Percentiles rank a stretch among this genome's conserved stretches.
These are phyloP conservation scores for Papilio polytes DNA, from an alignment of 1,140 invertebrate genomes.

Conservation along the genomic window DNA sequence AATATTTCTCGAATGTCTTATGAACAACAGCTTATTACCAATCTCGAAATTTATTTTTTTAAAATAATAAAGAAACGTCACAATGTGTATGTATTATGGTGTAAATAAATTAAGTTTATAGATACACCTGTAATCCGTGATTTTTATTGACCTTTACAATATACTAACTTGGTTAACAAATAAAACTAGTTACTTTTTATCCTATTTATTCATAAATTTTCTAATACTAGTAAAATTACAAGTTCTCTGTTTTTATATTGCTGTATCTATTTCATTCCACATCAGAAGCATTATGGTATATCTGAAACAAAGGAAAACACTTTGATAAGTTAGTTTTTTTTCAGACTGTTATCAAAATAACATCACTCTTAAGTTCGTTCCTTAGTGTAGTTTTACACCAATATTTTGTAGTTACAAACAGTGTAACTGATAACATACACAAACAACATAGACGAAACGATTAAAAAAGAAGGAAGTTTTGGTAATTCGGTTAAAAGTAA, in stretches of 20 bases:
- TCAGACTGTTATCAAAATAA: too few relatives aligned
- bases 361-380: too few relatives aligned
- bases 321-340: too few relatives aligned
- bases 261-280: not conserved
- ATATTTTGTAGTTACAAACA: too few relatives aligned
- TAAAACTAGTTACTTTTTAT: not conserved
- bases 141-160: constrained; percentile 57
- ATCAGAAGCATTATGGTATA: constrained; percentile 40
- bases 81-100: constrained; percentile 76
- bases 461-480: too few relatives aligned
- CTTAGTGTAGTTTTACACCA: too few relatives aligned
- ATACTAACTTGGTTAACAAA: not conserved
- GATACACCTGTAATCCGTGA: constrained; percentile 75
- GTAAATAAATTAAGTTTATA: constrained; percentile 83
- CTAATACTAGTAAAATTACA: not conserved
- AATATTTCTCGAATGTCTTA: constrained; percentile 52
- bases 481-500: not conserved
- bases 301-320: constrained; percentile 45
- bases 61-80: constrained; percentile 72
- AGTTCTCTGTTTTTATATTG: not conserved
- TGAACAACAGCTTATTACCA: constrained; percentile 43
- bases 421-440: too few relatives aligned
- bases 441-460: too few relatives aligned
- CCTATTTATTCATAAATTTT: not conserved
- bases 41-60: constrained; percentile 46